Base-by-base conservation (phyloP, 64 coral and sea anemone genomes). In the Dendronephthya gigantea region DNA sequence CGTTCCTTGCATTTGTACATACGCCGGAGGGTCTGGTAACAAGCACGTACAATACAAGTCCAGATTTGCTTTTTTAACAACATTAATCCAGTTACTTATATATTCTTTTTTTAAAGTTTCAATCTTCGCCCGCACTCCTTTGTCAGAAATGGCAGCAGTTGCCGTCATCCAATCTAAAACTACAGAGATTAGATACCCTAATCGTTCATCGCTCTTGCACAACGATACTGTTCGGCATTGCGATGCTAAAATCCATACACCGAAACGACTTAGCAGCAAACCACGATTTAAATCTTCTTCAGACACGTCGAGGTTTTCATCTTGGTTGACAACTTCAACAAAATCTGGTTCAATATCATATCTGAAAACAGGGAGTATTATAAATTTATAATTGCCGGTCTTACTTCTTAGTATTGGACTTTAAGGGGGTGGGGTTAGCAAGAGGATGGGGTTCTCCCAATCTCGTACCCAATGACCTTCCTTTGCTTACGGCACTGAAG, bases 201-300 rank as follows among this genome's bases (percentile, higher is more conserved):
- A 35, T 83, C 91, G 88, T 45, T 97, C 94, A 29, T 84, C 51
- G 29, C 91, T 93, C 25, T 88, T 82, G 48, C 94, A 97, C 48
- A 50, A 75, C 32, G 81, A 83, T 25, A 91, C 91, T 22, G 45
- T 84, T 47, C 85, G 86, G 62, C 94, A 97, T 30, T 88, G 62
- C 34, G 91, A 92, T 17, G 92, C 89, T 23, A 97, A 81, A 66
- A 97, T 92, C 91, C 91, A 97, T 7, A 97, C 90, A 51, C 94
- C 92, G 39, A 97, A 97, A 45, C 94, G 92, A 79, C 94, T 97
- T 39, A 97, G 91, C 89, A 97, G 89, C 16, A 92, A 89, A 9
- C 91, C 88, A 55, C 90, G 88, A 91, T 97, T 97, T 19, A 97
- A 88, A n/a, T 93, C 91, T 58, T 97, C 92, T 65, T 97, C 94